phyloP scores from a whole-genome alignment of 1,140 invertebrate species.

The Lepidurus apus region DNA sequence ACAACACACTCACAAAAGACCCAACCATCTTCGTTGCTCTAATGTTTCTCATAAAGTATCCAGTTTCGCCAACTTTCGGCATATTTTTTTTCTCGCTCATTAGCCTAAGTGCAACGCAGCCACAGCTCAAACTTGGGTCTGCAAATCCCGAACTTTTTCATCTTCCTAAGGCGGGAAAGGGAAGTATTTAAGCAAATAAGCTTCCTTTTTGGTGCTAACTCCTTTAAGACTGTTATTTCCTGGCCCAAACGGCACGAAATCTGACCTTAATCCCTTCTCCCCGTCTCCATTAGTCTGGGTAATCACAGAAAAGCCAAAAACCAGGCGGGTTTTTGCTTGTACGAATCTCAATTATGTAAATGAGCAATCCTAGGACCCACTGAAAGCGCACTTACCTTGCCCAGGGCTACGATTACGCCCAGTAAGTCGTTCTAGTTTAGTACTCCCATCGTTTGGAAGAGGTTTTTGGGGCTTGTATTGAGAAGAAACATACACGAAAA shows the following conservation, averaged over 20 bases:
- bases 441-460: too few relatives aligned
- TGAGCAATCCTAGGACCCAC: not conserved
- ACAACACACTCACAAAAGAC: not conserved
- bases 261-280: not conserved
- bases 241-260: not conserved
- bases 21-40: too few relatives aligned
- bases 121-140: not conserved
- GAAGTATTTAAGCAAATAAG: conserved; percentile 15
- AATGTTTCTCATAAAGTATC: too few relatives aligned
- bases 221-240: not conserved
- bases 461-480: not conserved
- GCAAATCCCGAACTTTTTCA: not conserved
- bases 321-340: not conserved
- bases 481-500: not conserved
- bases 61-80: too few relatives aligned
- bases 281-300: not conserved
- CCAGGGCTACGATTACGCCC: not conserved
- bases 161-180: not conserved
- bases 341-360: conserved; percentile 6
- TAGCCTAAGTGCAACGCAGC: too few relatives aligned
- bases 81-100: too few relatives aligned
- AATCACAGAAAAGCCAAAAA: not conserved
- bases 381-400: not conserved
- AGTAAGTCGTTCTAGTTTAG: too few relatives aligned
- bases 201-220: conserved; percentile 5